A percentile compares a stretch with the other conserved stretches of the same genome.
These are phyloP conservation scores for Limnodromus scolopaceus DNA, from an alignment of 2,797 vertebrate genomes.

Conservation along the genomic window DNA sequence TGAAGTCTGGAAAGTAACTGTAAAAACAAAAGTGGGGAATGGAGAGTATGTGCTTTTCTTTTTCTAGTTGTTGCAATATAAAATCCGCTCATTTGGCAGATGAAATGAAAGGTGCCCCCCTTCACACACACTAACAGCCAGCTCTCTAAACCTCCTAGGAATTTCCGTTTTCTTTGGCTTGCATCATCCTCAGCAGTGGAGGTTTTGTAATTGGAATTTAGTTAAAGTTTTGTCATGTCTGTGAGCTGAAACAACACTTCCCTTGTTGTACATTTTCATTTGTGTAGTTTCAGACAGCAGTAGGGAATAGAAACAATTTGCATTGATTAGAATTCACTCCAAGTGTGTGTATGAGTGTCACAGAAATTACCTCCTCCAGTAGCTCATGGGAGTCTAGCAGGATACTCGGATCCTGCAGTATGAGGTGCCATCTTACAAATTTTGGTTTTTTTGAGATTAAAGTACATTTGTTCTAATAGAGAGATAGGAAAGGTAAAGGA, in stretches of 20 bases:
- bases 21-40: background rate
- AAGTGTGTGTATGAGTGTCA: background rate
- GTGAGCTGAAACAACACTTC: background rate
- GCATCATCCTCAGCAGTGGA: background rate
- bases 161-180: background rate
- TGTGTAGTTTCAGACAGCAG: background rate
- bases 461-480: background rate
- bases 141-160: background rate
- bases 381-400: background rate
- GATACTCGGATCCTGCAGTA: accelerated
- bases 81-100: background rate
- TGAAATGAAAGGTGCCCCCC: background rate
- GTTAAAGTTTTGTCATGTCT: background rate
- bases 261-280: background rate
- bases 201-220: background rate
- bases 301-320: background rate
- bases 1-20: background rate
- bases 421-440: accelerated
- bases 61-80: background rate
- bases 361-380: background rate
- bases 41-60: background rate
- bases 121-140: background rate
- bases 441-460: background rate
- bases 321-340: background rate
- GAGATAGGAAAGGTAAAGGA: background rate